A percentile compares a stretch with the other conserved stretches of the same genome.
Conservation (phyloP, 2,113 vertebrate genomes). For the Ptyas mucosa region DNA sequence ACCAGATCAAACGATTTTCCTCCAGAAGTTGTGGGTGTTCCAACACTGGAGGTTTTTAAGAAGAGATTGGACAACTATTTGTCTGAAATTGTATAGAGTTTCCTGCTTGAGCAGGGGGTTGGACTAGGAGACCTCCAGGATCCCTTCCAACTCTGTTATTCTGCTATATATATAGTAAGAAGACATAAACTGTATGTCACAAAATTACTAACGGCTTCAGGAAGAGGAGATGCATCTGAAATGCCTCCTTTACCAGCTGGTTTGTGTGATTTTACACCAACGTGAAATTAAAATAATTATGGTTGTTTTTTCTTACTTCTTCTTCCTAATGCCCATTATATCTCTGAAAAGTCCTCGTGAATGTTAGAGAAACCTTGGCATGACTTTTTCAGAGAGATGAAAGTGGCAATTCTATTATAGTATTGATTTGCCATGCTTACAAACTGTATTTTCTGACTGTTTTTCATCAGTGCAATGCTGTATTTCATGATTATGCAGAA, state of each 20-base stretch:
- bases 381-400: background rate
- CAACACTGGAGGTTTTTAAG: background rate
- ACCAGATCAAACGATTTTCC: background rate
- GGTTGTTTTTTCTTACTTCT: background rate
- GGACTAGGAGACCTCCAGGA: background rate
- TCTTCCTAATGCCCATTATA: background rate
- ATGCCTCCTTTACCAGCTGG: background rate
- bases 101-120: background rate
- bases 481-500: background rate
- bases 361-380: background rate
- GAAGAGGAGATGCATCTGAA: background rate
- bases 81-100: background rate
- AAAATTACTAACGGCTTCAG: background rate
- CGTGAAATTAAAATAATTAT: background rate
- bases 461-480: background rate
- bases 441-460: background rate
- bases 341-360: background rate
- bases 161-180: background rate
- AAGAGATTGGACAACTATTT: background rate
- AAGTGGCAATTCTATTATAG: background rate
- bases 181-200: background rate
- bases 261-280: background rate
- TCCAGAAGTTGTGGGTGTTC: background rate
- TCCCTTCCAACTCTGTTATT: background rate
- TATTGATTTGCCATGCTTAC: background rate